These are phyloP conservation scores for Psettodes erumei DNA, from an alignment of 2,113 vertebrate genomes.

Conservation along the genomic window DNA sequence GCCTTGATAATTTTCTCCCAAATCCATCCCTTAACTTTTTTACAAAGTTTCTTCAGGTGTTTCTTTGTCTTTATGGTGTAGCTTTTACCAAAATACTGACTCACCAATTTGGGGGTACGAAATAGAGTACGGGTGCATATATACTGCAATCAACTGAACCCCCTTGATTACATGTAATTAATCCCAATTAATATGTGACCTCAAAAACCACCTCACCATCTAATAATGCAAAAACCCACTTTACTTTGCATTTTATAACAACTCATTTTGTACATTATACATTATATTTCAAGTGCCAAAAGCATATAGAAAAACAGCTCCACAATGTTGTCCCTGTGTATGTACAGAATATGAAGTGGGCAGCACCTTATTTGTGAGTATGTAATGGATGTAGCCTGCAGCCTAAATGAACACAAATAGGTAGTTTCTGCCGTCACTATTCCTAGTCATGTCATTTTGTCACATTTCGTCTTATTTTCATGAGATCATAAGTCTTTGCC, in stretches of 20 bases:
- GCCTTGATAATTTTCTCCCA: background rate
- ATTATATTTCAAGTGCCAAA: slow-evolving; percentile 7
- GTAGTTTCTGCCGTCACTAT: slow-evolving; percentile 17
- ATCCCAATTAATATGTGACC: background rate
- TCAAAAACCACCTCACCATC: too few species aligned
- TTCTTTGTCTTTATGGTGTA: background rate
- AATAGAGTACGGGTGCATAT: background rate
- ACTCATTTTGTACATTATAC: too few species aligned
- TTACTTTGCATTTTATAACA: too few species aligned
- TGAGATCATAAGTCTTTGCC: slow-evolving; percentile 8
- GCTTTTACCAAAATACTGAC: background rate
- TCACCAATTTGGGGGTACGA: too few species aligned
- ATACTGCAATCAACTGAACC: background rate
- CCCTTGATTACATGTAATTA: background rate
- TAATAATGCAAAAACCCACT: too few species aligned
- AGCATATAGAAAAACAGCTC: background rate
- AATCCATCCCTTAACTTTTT: background rate
- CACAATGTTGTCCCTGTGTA: background rate
- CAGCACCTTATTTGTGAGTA: too few species aligned
- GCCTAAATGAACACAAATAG: slow-evolving; percentile 11
- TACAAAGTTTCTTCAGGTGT: background rate
- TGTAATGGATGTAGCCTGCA: too few species aligned
- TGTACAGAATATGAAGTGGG: background rate
- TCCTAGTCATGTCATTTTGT: slow-evolving; percentile 18
- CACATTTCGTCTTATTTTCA: slow-evolving; percentile 23